These are phyloP conservation scores for Drosophila subpulchrella DNA, from an alignment of 1,140 invertebrate genomes.

Conservation along the genomic window DNA sequence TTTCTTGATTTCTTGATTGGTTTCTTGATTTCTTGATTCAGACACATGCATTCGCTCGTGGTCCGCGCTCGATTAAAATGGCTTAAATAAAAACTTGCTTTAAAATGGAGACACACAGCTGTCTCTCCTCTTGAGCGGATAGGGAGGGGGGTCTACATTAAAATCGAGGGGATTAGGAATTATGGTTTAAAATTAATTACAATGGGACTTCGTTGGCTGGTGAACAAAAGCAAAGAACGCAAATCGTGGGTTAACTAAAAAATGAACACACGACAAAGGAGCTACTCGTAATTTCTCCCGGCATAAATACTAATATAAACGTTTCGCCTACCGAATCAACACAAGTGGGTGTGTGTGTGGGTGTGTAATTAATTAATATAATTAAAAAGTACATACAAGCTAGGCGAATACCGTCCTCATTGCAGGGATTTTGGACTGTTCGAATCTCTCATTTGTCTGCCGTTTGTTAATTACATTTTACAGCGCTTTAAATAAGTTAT, in stretches of 20 bases:
- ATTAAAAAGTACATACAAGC: slow-evolving; percentile 74
- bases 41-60: slow-evolving; percentile 3
- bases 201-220: slow-evolving; percentile 10
- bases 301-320: slow-evolving; percentile 31
- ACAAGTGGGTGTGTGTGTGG: slow-evolving; percentile 42
- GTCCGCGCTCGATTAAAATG: slow-evolving; percentile 19
- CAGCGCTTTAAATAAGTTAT: slow-evolving; percentile 47
- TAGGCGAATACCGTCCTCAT: slow-evolving; percentile 28
- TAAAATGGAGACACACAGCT: slow-evolving; percentile 15
- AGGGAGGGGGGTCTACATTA: slow-evolving; percentile 42
- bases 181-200: slow-evolving; percentile 44
- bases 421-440: slow-evolving; percentile 18
- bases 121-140: slow-evolving; percentile 42
- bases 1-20: slow-evolving; percentile 1
- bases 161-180: slow-evolving; percentile 27
- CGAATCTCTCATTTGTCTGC: slow-evolving; percentile 42
- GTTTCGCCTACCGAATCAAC: slow-evolving; percentile 19
- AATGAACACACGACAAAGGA: slow-evolving; percentile 30
- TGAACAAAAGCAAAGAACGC: slow-evolving; percentile 19
- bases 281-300: slow-evolving; percentile 14
- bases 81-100: slow-evolving; percentile 27
- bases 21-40: slow-evolving; percentile 4
- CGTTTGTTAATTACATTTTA: slow-evolving; percentile 43
- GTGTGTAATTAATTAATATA: slow-evolving; percentile 69
- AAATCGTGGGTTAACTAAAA: slow-evolving; percentile 15